phyloP scores from a whole-genome alignment of 1,140 invertebrate species.

The Meloidogyne hapla region DNA sequence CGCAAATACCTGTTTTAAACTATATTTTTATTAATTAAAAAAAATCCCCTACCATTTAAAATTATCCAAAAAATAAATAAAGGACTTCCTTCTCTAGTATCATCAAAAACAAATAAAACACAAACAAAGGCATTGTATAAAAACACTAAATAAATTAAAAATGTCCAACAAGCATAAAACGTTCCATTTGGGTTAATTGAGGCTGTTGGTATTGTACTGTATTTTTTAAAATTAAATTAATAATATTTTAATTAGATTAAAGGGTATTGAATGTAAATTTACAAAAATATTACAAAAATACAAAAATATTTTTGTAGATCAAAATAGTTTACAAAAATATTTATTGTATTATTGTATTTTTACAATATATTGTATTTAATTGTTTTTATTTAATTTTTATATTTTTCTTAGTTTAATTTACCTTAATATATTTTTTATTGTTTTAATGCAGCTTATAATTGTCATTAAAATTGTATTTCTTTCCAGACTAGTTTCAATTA shows the following conservation, averaged over 20 bases:
- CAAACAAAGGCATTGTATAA: conserved; percentile 52
- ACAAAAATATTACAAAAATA: no score
- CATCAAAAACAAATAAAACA: conserved; percentile 52
- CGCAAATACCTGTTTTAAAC: conserved; percentile 35
- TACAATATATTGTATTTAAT: no score
- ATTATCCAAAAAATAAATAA: conserved; percentile 45
- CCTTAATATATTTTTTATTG: neutral
- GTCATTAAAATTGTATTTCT: neutral
- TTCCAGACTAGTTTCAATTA: neutral
- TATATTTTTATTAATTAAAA: neutral
- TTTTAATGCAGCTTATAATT: neutral
- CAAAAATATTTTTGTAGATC: no score
- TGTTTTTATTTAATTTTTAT: no score
- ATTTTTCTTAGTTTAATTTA: neutral
- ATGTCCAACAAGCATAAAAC: conserved; percentile 54
- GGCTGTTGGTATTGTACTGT: conserved; percentile 31
- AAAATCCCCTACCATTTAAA: conserved; percentile 19
- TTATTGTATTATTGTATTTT: no score
- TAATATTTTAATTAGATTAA: no score
- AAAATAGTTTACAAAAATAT: no score
- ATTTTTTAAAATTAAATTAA: no score
- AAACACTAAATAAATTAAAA: conserved; percentile 49
- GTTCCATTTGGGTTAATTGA: conserved; percentile 38
- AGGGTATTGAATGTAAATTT: no score
- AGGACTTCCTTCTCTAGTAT: conserved; percentile 30